A percentile compares a stretch with the other conserved stretches of the same genome.
These are phyloP conservation scores for Choristoneura fumiferana DNA, from an alignment of 1,140 invertebrate genomes.

Conservation along the genomic window DNA sequence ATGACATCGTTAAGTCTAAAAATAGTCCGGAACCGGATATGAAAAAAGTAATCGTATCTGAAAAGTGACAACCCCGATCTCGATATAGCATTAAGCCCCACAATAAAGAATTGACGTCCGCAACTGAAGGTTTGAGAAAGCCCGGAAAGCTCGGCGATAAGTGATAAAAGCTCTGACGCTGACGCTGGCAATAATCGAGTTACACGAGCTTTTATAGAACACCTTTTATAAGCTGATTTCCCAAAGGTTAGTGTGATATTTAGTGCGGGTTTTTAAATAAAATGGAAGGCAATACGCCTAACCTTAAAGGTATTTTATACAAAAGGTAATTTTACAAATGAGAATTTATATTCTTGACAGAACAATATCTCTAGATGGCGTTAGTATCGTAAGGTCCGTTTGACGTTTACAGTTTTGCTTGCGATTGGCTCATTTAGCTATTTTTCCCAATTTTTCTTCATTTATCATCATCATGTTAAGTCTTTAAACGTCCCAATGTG, in stretches of 20 bases:
- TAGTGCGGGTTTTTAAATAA: too few relatives aligned
- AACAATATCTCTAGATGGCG: too few relatives aligned
- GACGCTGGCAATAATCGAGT: constrained; percentile 2
- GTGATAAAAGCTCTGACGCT: constrained; percentile 15
- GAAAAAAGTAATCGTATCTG: background rate
- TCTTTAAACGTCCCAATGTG: too few relatives aligned
- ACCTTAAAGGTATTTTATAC: too few relatives aligned
- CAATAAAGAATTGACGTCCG: background rate
- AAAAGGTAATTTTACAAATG: too few relatives aligned
- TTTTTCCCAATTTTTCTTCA: too few relatives aligned
- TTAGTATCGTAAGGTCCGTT: too few relatives aligned
- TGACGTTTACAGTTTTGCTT: too few relatives aligned
- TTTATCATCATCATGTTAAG: too few relatives aligned
- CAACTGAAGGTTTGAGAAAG: background rate
- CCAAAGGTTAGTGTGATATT: constrained; percentile 3
- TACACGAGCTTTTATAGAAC: constrained; percentile 5
- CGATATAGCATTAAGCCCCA: background rate
- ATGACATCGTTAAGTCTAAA: background rate
- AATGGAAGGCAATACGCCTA: too few relatives aligned
- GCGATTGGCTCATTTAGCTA: too few relatives aligned
- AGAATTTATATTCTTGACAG: too few relatives aligned
- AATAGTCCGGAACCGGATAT: constrained; percentile 5
- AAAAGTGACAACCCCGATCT: constrained; percentile 6
- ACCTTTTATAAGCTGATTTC: constrained; percentile 6
- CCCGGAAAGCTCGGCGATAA: background rate